phyloP scores from a whole-genome alignment of 2,888 invertebrate species.

The Ophraella communa region DNA sequence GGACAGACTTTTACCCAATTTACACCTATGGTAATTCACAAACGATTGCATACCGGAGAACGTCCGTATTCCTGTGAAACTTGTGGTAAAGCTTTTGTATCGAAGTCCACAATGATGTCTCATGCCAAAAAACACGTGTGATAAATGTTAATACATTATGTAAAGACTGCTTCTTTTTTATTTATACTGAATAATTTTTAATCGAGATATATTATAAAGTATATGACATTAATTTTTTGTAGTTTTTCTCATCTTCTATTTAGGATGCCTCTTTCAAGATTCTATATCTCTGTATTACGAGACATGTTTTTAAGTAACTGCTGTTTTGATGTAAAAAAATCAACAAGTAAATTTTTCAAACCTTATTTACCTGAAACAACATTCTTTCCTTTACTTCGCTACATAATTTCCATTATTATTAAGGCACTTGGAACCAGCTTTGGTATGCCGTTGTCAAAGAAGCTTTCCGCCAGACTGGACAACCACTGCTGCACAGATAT shows the following conservation, averaged over 20 bases:
- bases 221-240: neutral
- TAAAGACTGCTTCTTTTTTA: slow-evolving; percentile 14
- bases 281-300: too few species aligned
- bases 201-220: neutral
- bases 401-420: too few species aligned
- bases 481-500: too few species aligned
- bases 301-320: too few species aligned
- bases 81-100: slow-evolving; percentile 66
- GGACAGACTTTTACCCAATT: slow-evolving; percentile 70
- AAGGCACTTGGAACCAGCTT: too few species aligned
- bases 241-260: neutral
- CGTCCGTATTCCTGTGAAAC: slow-evolving; percentile 67
- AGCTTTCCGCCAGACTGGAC: too few species aligned
- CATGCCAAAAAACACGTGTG: slow-evolving; percentile 64
- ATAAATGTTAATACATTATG: slow-evolving; percentile 7
- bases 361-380: too few species aligned
- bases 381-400: too few species aligned
- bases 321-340: too few species aligned
- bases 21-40: slow-evolving; percentile 70
- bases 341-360: too few species aligned
- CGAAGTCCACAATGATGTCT: slow-evolving; percentile 66
- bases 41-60: slow-evolving; percentile 68
- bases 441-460: too few species aligned
- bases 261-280: too few species aligned
- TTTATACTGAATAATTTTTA: neutral